These are phyloP conservation scores for Sandelia bainsii DNA, from an alignment of 2,797 vertebrate genomes.

Conservation along the genomic window DNA sequence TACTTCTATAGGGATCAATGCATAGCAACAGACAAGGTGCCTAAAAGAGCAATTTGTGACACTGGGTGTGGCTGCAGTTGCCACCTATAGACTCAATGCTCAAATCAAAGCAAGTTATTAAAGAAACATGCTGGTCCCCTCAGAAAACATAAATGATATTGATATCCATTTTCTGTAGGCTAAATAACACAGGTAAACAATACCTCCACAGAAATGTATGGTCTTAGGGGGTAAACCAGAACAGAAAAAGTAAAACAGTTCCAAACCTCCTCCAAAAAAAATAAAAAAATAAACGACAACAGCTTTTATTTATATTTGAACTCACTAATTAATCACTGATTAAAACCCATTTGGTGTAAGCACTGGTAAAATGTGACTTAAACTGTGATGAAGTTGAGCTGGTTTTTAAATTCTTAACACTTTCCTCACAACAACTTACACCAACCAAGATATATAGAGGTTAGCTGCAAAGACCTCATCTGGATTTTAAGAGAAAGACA, in stretches of 20 bases:
- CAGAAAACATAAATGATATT: constrained; percentile 33
- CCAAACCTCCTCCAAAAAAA: background rate
- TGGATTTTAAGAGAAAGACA: background rate
- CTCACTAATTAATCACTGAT: background rate
- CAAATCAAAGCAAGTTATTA: constrained; percentile 68
- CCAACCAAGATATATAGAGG: background rate
- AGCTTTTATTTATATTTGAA: background rate
- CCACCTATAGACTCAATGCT: constrained; percentile 45
- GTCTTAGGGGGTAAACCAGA: background rate
- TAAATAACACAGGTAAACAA: background rate
- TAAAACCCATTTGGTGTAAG: background rate
- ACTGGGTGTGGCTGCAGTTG: constrained; percentile 56
- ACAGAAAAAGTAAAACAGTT: background rate
- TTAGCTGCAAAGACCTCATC: background rate
- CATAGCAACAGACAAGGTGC: constrained; percentile 32
- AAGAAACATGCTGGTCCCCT: constrained; percentile 37
- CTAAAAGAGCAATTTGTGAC: constrained; percentile 59
- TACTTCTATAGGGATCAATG: constrained; percentile 18
- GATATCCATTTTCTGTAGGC: constrained; percentile 13
- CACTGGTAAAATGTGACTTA: background rate
- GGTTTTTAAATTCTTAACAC: no score
- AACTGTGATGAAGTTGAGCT: background rate
- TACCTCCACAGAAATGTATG: background rate
- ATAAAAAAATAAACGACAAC: background rate
- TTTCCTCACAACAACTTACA: no score